Evolutionary conservation across 1,140 invertebrate genomes (phyloP).

Genomic region (Tyrophagus putrescentiae): DNA sequence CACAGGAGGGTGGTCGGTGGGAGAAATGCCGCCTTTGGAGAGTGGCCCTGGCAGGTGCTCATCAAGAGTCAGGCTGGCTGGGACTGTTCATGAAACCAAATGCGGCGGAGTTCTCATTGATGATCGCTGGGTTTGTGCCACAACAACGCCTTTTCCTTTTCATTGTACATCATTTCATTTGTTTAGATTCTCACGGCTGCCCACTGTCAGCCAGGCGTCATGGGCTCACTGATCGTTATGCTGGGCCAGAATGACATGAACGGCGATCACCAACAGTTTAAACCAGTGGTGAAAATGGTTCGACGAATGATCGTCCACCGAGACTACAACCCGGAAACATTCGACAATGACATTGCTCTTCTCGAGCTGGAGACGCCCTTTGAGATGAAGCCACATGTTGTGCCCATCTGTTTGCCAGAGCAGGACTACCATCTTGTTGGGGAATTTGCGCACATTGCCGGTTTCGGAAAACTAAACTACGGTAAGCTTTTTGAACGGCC

Average conservation of each 20-base stretch:
- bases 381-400: slow-evolving; percentile 69
- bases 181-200: slow-evolving; percentile 50
- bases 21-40: slow-evolving; percentile 62
- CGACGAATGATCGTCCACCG: slow-evolving; percentile 69
- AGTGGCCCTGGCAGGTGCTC: slow-evolving; percentile 80
- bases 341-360: slow-evolving; percentile 59
- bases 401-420: slow-evolving; percentile 77
- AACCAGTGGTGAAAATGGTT: slow-evolving; percentile 63
- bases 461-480: slow-evolving; percentile 29
- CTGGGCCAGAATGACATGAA: slow-evolving; percentile 79
- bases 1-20: slow-evolving; percentile 72
- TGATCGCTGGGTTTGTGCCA: slow-evolving; percentile 44
- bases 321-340: slow-evolving; percentile 43
- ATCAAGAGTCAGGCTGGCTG: slow-evolving; percentile 81
- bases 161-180: background rate
- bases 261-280: slow-evolving; percentile 56
- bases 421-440: slow-evolving; percentile 27
- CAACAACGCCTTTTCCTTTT: background rate
- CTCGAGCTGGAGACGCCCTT: slow-evolving; percentile 52
- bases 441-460: slow-evolving; percentile 27
- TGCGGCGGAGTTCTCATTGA: slow-evolving; percentile 68
- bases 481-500: too few species aligned
- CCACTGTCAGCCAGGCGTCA: slow-evolving; percentile 82
- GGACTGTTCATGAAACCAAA: slow-evolving; percentile 87
- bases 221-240: slow-evolving; percentile 72